A percentile compares a stretch with the other conserved stretches of the same genome.
phyloP scores from a whole-genome alignment of 1,140 invertebrate genomes.

The Lucilia sericata region DNA sequence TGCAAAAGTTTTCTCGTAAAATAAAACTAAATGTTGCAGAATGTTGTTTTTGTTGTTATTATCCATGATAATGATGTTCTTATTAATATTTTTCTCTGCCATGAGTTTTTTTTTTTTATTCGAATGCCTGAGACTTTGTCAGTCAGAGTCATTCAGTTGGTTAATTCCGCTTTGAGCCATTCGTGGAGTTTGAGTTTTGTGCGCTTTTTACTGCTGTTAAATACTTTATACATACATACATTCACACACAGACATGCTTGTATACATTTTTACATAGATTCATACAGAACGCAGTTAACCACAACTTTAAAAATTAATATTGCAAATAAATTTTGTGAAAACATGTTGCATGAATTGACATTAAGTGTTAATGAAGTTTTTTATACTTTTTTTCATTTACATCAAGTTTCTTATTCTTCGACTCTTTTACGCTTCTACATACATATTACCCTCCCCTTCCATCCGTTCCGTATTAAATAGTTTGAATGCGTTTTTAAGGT shows the following conservation, averaged over 20 bases:
- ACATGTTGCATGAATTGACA: constrained; percentile 46
- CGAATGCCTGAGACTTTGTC: background rate
- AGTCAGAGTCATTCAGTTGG: constrained; percentile 14
- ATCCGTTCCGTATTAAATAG: too few relatives aligned
- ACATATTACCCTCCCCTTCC: background rate
- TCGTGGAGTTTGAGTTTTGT: background rate
- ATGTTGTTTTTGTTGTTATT: background rate
- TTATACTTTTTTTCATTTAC: background rate
- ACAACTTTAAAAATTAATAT: constrained; percentile 44
- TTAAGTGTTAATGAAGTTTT: constrained; percentile 46
- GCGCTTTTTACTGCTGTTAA: background rate
- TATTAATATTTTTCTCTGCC: constrained; percentile 32
- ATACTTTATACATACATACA: background rate
- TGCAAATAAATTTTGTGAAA: constrained; percentile 44
- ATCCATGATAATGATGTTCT: constrained; percentile 10
- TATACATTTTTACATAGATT: background rate
- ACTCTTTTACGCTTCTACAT: background rate
- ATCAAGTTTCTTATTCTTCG: background rate
- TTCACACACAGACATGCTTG: background rate
- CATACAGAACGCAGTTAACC: constrained; percentile 25
- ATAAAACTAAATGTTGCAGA: background rate
- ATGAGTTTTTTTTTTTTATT: background rate
- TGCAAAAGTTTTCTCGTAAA: constrained; percentile 7
- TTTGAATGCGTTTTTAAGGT: too few relatives aligned
- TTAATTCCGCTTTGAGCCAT: constrained; percentile 2